Evolutionary conservation across 1,140 invertebrate genomes (phyloP).

Genomic region (Acromyrmex heyeri): DNA sequence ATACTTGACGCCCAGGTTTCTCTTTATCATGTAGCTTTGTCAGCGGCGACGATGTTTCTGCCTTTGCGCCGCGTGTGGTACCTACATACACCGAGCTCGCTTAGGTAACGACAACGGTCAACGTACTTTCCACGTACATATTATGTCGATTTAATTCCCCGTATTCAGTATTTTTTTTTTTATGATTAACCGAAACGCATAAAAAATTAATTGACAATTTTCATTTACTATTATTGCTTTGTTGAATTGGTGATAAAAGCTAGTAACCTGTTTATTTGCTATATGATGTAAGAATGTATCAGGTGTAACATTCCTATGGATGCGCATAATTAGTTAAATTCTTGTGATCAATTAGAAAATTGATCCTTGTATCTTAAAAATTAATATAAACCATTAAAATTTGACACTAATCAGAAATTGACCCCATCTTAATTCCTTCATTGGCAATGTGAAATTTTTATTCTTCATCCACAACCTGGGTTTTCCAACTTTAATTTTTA

Average conservation of each 20-base stretch:
- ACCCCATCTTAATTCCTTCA: too few species aligned
- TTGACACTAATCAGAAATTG: too few species aligned
- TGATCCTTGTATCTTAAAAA: too few species aligned
- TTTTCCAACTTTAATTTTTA: too few species aligned
- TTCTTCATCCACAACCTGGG: too few species aligned
- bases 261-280: not conserved
- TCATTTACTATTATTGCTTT: not conserved
- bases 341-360: too few species aligned
- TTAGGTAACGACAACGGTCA: constrained; percentile 46
- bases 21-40: constrained; percentile 53
- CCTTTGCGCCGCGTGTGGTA: constrained; percentile 31
- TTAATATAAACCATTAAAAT: too few species aligned
- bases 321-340: too few species aligned
- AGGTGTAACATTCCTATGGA: too few species aligned
- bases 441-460: too few species aligned
- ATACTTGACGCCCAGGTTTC: constrained; percentile 36
- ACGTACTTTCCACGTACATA: constrained; percentile 19
- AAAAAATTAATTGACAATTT: not conserved
- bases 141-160: not conserved
- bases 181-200: not conserved
- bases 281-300: not conserved
- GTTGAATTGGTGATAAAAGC: not conserved
- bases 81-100: not conserved
- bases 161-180: not conserved
- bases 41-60: constrained; percentile 18